These are phyloP conservation scores for Pelecanoides urinatrix DNA, from an alignment of 2,113 vertebrate species.

Conservation along the genomic window DNA sequence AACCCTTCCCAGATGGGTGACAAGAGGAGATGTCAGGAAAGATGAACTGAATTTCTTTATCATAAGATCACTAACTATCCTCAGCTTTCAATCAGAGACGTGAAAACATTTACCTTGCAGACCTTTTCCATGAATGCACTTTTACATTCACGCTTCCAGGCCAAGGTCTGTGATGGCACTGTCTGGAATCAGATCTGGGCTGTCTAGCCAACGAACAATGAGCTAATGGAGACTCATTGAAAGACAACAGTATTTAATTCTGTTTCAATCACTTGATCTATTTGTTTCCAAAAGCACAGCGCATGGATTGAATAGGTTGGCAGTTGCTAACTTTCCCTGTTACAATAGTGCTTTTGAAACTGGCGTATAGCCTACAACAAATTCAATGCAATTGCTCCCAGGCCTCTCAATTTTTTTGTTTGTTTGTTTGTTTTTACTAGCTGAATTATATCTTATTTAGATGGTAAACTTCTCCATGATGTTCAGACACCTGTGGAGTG, in stretches of 20 bases:
- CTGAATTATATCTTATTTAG: not conserved
- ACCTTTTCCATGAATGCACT: not conserved
- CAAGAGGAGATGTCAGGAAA: not conserved
- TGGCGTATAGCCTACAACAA: not conserved
- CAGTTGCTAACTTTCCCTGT: not conserved
- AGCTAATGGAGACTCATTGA: not conserved
- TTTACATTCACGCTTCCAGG: not conserved
- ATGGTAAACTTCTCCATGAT: not conserved
- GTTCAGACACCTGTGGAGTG: not conserved
- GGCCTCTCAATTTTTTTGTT: not conserved
- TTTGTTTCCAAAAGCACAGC: not conserved
- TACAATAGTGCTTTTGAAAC: not conserved
- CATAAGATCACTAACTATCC: not conserved
- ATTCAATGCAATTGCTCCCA: not conserved
- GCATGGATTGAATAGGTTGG: not conserved
- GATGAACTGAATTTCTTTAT: not conserved
- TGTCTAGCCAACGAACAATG: slow-evolving; percentile 13
- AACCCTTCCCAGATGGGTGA: not conserved
- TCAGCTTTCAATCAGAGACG: not conserved
- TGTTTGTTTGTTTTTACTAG: not conserved
- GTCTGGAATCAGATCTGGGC: slow-evolving; percentile 3
- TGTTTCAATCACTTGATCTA: slow-evolving; percentile 30
- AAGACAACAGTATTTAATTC: slow-evolving; percentile 6
- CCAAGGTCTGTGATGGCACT: not conserved
- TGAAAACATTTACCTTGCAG: slow-evolving; percentile 19